These are phyloP conservation scores for Saxicola maurus DNA, from an alignment of 2,797 vertebrate genomes.

Conservation along the genomic window DNA sequence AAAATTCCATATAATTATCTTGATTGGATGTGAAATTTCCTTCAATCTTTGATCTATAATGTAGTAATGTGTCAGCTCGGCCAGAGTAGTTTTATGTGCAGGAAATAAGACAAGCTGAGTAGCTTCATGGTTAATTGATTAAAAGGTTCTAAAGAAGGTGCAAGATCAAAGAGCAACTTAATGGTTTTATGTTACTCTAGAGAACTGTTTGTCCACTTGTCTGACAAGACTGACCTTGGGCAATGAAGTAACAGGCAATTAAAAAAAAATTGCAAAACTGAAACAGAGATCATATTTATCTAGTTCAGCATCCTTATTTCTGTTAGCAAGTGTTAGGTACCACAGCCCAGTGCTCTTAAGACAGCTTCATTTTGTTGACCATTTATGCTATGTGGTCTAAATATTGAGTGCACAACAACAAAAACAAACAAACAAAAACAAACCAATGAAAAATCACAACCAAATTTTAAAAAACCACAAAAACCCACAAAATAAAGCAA, in stretches of 20 bases:
- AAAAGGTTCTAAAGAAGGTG: conserved; percentile 77
- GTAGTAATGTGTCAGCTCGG: conserved; percentile 68
- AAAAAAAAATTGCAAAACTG: conserved; percentile 31
- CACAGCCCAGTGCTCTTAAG: not conserved
- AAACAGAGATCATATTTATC: conserved; percentile 58
- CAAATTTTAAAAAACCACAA: too few relatives aligned
- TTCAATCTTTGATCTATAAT: conserved; percentile 78
- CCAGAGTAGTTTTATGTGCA: conserved; percentile 74
- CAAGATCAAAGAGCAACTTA: conserved; percentile 76
- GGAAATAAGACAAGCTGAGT: conserved; percentile 69
- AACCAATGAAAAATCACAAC: too few relatives aligned
- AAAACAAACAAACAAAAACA: not conserved
- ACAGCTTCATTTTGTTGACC: conserved; percentile 26
- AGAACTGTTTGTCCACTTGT: conserved; percentile 58
- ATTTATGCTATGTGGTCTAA: not conserved
- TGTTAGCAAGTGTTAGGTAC: not conserved
- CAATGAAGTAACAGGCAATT: conserved; percentile 61
- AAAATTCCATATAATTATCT: conserved; percentile 63
- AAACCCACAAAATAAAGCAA: not conserved
- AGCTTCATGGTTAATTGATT: conserved; percentile 84
- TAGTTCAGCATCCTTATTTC: conserved; percentile 29
- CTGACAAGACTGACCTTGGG: conserved; percentile 72
- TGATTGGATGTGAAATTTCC: conserved; percentile 56
- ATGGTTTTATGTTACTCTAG: conserved; percentile 74
- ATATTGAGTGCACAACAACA: not conserved